Evolutionary conservation across 2,888 invertebrate genomes (phyloP).

Genomic region (Plagodis dolabraria): DNA sequence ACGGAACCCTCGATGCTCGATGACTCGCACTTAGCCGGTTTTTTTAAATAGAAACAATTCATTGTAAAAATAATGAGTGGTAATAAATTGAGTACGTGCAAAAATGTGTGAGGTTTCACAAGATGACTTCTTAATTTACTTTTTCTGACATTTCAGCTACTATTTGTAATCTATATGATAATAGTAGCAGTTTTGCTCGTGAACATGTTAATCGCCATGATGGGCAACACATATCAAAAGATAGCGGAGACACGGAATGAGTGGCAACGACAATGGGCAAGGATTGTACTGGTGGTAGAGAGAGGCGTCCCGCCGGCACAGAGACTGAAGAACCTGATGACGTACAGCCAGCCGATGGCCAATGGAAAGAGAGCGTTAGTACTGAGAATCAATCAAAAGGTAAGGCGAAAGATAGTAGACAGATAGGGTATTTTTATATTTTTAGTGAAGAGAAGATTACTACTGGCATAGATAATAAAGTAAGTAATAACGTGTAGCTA

Average conservation of each 20-base stretch:
- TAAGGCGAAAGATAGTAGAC: conserved; percentile 63
- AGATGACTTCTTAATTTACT: not conserved
- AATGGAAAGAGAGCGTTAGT: conserved; percentile 94
- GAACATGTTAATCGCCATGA: conserved; percentile 99
- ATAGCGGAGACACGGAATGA: conserved; percentile 98
- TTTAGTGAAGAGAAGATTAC: too few relatives aligned
- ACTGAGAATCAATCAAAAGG: conserved; percentile 94
- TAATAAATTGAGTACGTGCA: too few relatives aligned
- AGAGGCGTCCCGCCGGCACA: conserved; percentile 97
- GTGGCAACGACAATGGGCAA: conserved; percentile 99
- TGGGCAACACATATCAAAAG: conserved; percentile 99
- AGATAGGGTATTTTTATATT: not conserved
- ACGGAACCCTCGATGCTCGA: too few relatives aligned
- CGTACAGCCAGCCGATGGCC: conserved; percentile 98
- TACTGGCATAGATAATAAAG: too few relatives aligned
- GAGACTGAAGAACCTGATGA: conserved; percentile 92
- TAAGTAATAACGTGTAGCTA: too few relatives aligned
- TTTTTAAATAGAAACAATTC: not conserved
- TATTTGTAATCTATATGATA: conserved; percentile 99
- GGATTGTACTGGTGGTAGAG: conserved; percentile 98
- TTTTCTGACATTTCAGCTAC: conserved; percentile 80
- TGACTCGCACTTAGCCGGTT: too few relatives aligned
- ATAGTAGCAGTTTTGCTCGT: conserved; percentile 97
- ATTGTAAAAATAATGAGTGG: not conserved
- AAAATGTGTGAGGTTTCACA: not conserved